Evolutionary conservation across 1,140 invertebrate species (phyloP), one percentile per base, ranked within the genome.

Genomic region (Riptortus pedestris): DNA sequence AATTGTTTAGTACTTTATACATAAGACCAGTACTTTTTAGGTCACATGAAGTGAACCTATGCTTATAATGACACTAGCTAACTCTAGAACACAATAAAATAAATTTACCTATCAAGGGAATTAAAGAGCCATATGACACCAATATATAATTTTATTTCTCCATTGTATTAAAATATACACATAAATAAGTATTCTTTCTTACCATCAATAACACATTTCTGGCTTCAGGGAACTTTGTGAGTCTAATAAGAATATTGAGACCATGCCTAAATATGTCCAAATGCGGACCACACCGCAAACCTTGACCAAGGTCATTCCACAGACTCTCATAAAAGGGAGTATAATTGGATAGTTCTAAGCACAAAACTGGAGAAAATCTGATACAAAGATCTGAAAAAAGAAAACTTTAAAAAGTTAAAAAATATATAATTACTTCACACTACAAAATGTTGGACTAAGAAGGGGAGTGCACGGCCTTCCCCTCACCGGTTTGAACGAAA

Each of bases 211-310:
- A n/a, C 5, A 18, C 7, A 24, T 51, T 24, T 24, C n/a, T n/a
- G 16, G 57, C 33, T 33, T 38, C 27, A 18, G 28, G 57, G 33
- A 33, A 59, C n/a, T 26, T 33, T 2, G 57, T 22, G n/a, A 59
- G 29, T 33, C 33, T 59, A 20, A 59, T 20, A 31, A 59, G 14
- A 3, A 59, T 59, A 26, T 59, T 59, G 14, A 59, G 29, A 16
- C 57, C 26, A 22, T 33, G 57, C 1, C 18, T 29, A 38, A 59
- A 59, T 18, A 59, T 38, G 1, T 33, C n/a, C 33, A 59, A n/a
- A 20, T 59, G 26, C 27, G 28, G 57, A 31, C 31, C 57, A 38
- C 18, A 27, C 2, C 57, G 28, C 3, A 33, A 18, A 2, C 31
- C 57, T 33, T 31, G 28, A 18, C 18, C 24, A 4, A 59, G 28